These are phyloP conservation scores for Hyles euphorbiae DNA, from an alignment of 1,140 invertebrate genomes.

Conservation along the genomic window DNA sequence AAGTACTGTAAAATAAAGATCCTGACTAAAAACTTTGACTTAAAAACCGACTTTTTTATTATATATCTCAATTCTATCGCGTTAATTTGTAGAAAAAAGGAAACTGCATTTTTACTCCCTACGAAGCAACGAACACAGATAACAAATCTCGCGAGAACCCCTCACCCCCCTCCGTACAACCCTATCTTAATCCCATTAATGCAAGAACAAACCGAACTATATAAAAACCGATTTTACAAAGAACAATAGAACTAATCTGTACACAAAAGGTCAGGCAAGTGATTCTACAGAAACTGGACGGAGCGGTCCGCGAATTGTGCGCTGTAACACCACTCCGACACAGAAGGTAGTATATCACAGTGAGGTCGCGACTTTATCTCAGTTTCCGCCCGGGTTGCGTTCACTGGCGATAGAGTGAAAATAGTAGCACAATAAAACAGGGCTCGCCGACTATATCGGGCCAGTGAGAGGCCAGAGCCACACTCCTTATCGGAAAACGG, in stretches of 20 bases:
- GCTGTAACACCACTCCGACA: constrained; percentile 16
- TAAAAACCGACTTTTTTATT: too few species aligned
- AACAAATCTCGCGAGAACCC: too few species aligned
- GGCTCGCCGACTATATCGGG: constrained; percentile 41
- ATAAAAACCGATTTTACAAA: neutral
- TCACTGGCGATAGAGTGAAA: constrained; percentile 58
- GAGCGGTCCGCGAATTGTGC: constrained; percentile 12
- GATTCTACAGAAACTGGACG: constrained; percentile 12
- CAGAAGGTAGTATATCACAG: constrained; percentile 36
- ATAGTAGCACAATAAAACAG: constrained; percentile 67
- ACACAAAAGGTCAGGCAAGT: constrained; percentile 7
- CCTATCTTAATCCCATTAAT: too few species aligned
- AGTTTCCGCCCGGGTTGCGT: constrained; percentile 61
- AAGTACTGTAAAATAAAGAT: too few species aligned
- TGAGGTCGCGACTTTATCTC: constrained; percentile 55
- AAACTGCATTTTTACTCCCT: too few species aligned
- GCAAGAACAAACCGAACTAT: too few species aligned
- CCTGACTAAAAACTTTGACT: too few species aligned
- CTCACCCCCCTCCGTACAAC: too few species aligned
- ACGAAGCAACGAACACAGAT: too few species aligned
- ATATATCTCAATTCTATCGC: too few species aligned
- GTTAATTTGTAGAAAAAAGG: too few species aligned
- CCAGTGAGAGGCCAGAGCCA: constrained; percentile 32
- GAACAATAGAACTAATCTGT: neutral
- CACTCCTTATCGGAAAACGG: constrained; percentile 65